A percentile compares a stretch with the other conserved stretches of the same genome.
Conservation (phyloP, 1,140 invertebrate genomes). For the Amphibalanus amphitrite region DNA sequence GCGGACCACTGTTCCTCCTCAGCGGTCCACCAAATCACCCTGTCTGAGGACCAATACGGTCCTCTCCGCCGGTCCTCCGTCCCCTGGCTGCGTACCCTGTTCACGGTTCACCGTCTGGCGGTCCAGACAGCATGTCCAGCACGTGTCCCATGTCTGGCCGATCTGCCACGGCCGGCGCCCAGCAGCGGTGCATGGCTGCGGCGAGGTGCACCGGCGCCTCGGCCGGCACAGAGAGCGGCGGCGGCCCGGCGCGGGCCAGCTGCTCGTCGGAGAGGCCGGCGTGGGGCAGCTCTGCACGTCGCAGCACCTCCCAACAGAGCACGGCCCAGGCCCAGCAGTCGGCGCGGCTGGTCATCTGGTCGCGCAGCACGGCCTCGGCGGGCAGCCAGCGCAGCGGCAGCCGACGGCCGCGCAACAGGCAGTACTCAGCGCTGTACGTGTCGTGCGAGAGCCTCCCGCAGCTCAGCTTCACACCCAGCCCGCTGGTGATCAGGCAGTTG, state of each 20-base stretch:
- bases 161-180: not conserved
- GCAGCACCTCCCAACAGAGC: constrained; percentile 78
- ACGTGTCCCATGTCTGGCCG: not conserved
- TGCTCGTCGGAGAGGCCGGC: constrained; percentile 58
- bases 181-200: not conserved
- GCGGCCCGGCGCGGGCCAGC: constrained; percentile 24
- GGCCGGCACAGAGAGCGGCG: not conserved
- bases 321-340: constrained; percentile 85
- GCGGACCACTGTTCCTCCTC: too few relatives aligned
- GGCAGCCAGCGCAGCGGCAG: constrained; percentile 73
- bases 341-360: constrained; percentile 81
- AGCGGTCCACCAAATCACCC: too few relatives aligned
- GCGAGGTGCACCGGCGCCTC: not conserved
- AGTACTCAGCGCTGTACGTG: constrained; percentile 70
- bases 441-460: constrained; percentile 61
- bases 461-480: constrained; percentile 65
- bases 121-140: not conserved
- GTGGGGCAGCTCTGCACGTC: constrained; percentile 69
- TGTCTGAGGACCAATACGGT: too few relatives aligned
- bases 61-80: too few relatives aligned
- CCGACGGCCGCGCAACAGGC: constrained; percentile 30
- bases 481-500: constrained; percentile 77
- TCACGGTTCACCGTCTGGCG: not conserved
- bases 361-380: constrained; percentile 69
- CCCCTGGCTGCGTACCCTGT: too few relatives aligned